phyloP scores from a whole-genome alignment of 2,888 invertebrate genomes.

The Scrobipalpa atriplicella region DNA sequence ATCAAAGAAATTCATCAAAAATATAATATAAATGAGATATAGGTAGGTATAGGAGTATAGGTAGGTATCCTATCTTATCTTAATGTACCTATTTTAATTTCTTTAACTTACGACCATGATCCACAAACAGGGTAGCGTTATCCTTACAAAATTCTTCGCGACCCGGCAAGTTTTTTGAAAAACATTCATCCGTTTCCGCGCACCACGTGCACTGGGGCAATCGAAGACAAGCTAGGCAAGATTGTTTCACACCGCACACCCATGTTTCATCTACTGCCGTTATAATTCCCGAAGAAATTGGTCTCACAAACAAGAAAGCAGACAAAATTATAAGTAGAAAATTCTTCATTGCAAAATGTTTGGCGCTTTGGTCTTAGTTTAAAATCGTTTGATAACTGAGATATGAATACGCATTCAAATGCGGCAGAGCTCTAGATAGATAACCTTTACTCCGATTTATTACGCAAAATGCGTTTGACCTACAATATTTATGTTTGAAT shows the following conservation, averaged over 20 bases:
- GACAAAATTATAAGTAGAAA: background rate
- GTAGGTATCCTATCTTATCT: too few relatives aligned
- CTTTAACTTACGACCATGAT: slow-evolving; percentile 58
- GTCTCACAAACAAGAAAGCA: background rate
- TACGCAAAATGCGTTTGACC: slow-evolving; percentile 44
- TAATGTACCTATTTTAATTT: too few relatives aligned
- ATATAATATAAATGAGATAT: too few relatives aligned
- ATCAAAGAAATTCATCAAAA: too few relatives aligned
- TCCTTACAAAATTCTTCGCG: slow-evolving; percentile 55
- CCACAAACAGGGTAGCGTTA: slow-evolving; percentile 52
- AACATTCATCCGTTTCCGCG: slow-evolving; percentile 59
- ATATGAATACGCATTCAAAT: slow-evolving; percentile 42
- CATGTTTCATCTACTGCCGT: slow-evolving; percentile 50
- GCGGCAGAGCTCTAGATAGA: slow-evolving; percentile 50
- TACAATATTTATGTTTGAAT: background rate
- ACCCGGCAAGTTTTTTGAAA: slow-evolving; percentile 51
- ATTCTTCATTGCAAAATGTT: slow-evolving; percentile 4
- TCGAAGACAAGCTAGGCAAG: slow-evolving; percentile 65
- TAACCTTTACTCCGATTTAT: slow-evolving; percentile 63
- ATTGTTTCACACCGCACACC: slow-evolving; percentile 66
- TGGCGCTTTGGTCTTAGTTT: background rate
- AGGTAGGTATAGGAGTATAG: too few relatives aligned
- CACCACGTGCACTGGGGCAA: slow-evolving; percentile 75
- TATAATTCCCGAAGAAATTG: slow-evolving; percentile 35
- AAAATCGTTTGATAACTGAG: slow-evolving; percentile 18